Percentiles rank a stretch among this genome's conserved stretches.
phyloP scores from a whole-genome alignment of 2,113 vertebrate genomes.

The Protobothrops mucrosquamatus region DNA sequence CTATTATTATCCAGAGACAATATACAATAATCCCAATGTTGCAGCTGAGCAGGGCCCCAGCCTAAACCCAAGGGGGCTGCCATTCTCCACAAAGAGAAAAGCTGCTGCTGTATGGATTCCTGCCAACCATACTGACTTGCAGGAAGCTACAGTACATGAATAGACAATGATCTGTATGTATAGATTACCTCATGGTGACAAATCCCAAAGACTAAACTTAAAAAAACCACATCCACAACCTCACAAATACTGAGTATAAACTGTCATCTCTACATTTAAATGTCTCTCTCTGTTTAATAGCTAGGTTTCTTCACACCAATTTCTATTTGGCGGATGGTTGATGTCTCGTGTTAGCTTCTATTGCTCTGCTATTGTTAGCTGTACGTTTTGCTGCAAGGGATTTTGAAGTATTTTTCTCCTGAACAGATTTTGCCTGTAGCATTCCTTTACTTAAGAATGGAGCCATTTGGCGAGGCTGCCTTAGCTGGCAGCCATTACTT shows the following conservation, averaged over 20 bases:
- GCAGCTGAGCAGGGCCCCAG: background rate
- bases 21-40: background rate
- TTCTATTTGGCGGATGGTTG: too few relatives aligned
- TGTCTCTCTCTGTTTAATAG: background rate
- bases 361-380: too few relatives aligned
- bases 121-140: background rate
- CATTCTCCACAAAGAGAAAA: background rate
- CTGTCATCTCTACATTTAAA: background rate
- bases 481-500: too few relatives aligned
- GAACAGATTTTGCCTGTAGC: too few relatives aligned
- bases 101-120: background rate
- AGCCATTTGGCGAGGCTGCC: too few relatives aligned
- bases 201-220: background rate
- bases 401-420: too few relatives aligned
- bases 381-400: too few relatives aligned
- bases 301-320: background rate
- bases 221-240: background rate
- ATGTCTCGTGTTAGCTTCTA: too few relatives aligned
- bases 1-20: background rate
- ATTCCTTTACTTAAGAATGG: too few relatives aligned
- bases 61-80: background rate
- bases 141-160: background rate
- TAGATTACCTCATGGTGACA: background rate
- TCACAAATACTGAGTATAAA: background rate
- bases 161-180: background rate